Evolutionary conservation across 2,797 vertebrate species (phyloP).

Genomic region (Telmatherina bonti): DNA sequence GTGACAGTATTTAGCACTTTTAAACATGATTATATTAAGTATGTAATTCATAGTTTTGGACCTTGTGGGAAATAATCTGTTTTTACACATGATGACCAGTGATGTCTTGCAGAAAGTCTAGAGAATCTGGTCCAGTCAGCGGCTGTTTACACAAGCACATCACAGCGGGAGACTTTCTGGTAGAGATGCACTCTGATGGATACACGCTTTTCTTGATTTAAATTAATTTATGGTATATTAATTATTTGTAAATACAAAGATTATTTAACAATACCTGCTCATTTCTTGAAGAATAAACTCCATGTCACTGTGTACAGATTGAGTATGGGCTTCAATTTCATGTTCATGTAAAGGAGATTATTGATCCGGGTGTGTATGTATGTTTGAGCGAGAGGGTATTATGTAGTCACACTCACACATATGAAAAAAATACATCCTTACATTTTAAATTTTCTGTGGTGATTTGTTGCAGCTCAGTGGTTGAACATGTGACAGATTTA

Average conservation of each 20-base stretch:
- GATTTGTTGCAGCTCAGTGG: slow-evolving; percentile 27
- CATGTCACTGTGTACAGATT: too few relatives aligned
- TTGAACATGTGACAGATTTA: slow-evolving; percentile 33
- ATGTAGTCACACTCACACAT: slow-evolving; percentile 36
- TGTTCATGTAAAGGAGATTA: slow-evolving; percentile 20
- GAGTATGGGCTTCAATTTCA: background rate
- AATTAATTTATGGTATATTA: too few relatives aligned
- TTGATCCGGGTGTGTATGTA: slow-evolving; percentile 23
- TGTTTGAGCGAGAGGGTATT: slow-evolving; percentile 17
- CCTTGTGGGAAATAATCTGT: background rate
- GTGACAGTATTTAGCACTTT: too few relatives aligned
- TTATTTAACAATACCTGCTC: too few relatives aligned
- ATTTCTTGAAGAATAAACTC: too few relatives aligned
- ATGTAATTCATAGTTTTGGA: too few relatives aligned
- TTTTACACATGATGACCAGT: too few relatives aligned
- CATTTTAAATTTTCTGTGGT: slow-evolving; percentile 30
- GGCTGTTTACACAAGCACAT: too few relatives aligned
- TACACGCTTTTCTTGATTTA: background rate
- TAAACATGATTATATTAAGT: too few relatives aligned
- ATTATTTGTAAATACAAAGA: background rate
- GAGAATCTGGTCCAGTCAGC: too few relatives aligned
- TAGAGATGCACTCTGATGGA: background rate
- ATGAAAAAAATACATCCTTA: slow-evolving; percentile 23
- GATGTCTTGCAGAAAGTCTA: too few relatives aligned
- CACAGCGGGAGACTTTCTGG: too few relatives aligned